These are phyloP conservation scores for Rhineura floridana DNA, from an alignment of 2,113 vertebrate genomes.

Conservation along the genomic window DNA sequence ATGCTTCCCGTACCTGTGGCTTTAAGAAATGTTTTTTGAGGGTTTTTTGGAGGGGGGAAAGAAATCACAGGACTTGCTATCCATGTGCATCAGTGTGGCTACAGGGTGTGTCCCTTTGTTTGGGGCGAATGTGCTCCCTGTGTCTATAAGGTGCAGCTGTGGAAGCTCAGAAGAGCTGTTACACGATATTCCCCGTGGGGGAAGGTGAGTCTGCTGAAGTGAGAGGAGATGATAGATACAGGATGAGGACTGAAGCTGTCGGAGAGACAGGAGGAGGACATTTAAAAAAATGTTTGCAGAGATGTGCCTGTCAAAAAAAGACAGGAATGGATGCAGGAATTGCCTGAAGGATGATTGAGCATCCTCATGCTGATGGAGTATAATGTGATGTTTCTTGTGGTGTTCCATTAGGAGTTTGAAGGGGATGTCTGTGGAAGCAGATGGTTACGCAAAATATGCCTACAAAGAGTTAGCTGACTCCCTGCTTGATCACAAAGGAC, in stretches of 20 bases:
- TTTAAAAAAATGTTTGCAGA: background rate
- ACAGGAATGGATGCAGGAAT: too few species aligned
- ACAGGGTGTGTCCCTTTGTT: slow-evolving; percentile 37
- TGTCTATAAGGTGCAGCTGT: slow-evolving; percentile 2
- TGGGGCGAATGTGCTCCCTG: background rate
- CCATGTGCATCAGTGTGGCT: background rate
- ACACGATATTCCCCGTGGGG: background rate
- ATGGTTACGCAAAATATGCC: background rate
- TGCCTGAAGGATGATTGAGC: background rate
- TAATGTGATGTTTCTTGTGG: background rate
- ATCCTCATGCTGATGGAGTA: background rate
- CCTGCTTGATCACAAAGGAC: background rate
- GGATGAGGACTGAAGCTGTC: background rate
- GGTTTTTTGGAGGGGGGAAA: background rate
- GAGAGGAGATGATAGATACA: background rate
- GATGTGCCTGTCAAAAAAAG: background rate
- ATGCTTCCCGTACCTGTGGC: background rate
- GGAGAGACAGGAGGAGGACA: background rate
- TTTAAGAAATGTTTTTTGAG: background rate
- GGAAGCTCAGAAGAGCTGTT: background rate
- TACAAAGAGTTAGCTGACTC: background rate
- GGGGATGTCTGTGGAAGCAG: background rate
- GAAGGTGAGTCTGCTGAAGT: background rate
- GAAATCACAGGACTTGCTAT: background rate
- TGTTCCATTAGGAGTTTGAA: background rate